Conservation (phyloP, 2,888 invertebrate species). For the Caenorhabditis sinica region DNA sequence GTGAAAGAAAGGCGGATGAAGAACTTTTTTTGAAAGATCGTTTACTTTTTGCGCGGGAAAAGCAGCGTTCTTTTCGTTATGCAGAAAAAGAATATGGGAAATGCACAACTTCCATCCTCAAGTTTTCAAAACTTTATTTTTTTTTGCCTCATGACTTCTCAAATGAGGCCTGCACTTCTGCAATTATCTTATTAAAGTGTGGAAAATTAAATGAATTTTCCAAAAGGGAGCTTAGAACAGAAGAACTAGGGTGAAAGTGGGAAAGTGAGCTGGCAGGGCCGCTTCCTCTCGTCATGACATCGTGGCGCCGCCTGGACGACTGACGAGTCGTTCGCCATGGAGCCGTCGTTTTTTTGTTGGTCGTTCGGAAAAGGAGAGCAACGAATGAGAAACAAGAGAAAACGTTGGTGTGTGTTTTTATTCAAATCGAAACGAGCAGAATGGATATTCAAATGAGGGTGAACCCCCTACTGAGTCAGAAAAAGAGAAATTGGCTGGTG, state of each 20-base stretch:
- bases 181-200: too few species aligned
- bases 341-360: conserved; percentile 5
- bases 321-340: conserved; percentile 49
- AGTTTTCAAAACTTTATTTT: too few species aligned
- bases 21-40: not conserved
- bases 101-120: too few species aligned
- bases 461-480: not conserved
- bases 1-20: conserved; percentile 3
- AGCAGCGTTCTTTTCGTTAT: too few species aligned
- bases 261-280: conserved; percentile 12
- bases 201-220: not conserved
- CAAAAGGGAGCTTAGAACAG: not conserved
- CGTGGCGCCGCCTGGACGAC: conserved; percentile 17
- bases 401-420: conserved; percentile 28
- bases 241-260: not conserved
- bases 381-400: conserved; percentile 28
- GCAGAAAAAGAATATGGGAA: too few species aligned
- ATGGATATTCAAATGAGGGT: conserved; percentile 45
- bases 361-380: not conserved
- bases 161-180: too few species aligned
- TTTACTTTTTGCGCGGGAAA: conserved; percentile 7
- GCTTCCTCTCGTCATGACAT: conserved; percentile 23
- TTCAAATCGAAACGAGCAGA: conserved; percentile 29
- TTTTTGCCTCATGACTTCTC: too few species aligned
- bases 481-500: conserved; percentile 11